These are phyloP conservation scores for Heliocidaris tuberculata DNA, from an alignment of 35 echinoderm and acorn worm genomes.

Conservation along the genomic window DNA sequence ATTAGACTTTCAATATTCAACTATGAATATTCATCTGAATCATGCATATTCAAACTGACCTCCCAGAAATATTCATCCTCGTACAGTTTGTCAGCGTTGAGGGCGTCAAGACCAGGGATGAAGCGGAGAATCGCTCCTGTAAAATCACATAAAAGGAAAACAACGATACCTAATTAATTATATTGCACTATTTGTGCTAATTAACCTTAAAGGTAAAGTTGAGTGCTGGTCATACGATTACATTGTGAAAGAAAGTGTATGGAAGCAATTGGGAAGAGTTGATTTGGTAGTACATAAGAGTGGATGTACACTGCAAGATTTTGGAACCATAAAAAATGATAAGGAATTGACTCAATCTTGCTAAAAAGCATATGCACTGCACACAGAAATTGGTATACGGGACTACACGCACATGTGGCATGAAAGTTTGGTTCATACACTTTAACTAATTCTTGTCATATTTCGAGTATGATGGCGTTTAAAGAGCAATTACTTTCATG, in stretches of 20 bases:
- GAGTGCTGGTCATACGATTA: not conserved
- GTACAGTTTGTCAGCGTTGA: not conserved
- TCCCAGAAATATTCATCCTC: constrained; percentile 36
- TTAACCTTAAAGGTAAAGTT: too few species aligned
- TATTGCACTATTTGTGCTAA: not conserved
- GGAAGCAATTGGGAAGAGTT: not conserved
- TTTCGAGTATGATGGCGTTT: too few species aligned
- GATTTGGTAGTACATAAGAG: not conserved
- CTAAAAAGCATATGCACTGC: too few species aligned
- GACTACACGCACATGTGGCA: too few species aligned
- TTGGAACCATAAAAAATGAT: too few species aligned
- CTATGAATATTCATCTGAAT: not conserved
- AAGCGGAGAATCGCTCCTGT: not conserved
- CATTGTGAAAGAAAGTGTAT: not conserved
- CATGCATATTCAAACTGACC: not conserved
- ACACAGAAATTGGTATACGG: too few species aligned
- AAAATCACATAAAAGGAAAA: not conserved
- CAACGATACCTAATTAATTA: not conserved
- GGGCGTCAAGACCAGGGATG: not conserved
- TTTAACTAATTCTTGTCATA: too few species aligned
- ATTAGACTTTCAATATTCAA: not conserved
- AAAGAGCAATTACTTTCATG: too few species aligned
- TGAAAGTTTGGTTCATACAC: not conserved
- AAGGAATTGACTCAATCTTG: too few species aligned
- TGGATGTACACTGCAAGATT: not conserved